phyloP scores from a whole-genome alignment of 1,140 invertebrate genomes.

The Eumeta japonica region DNA sequence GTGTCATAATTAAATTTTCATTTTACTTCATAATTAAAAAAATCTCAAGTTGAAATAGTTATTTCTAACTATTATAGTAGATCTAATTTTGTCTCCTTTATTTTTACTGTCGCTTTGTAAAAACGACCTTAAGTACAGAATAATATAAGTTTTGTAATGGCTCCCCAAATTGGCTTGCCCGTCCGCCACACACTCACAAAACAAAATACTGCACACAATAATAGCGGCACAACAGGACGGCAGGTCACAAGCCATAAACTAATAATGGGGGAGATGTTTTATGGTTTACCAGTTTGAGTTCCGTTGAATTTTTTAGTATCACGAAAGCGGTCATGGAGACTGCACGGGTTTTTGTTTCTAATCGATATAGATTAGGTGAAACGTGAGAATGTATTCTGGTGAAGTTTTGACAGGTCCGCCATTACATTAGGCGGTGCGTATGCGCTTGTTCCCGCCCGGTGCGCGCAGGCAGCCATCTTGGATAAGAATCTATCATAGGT shows the following conservation, averaged over 20 bases:
- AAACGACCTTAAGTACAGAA: no score
- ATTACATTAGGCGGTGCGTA: conserved; percentile 36
- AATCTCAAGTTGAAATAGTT: no score
- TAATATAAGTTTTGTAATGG: conserved; percentile 40
- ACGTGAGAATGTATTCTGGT: not conserved
- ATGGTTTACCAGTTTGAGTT: conserved; percentile 52
- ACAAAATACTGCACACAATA: conserved; percentile 49
- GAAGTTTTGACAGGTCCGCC: not conserved
- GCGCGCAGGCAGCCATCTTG: conserved; percentile 45
- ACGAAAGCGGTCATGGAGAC: conserved; percentile 32
- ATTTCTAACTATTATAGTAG: no score
- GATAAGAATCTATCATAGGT: conserved; percentile 53
- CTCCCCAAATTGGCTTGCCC: conserved; percentile 30
- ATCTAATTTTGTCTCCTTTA: no score
- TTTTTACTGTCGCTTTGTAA: no score
- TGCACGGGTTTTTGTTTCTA: conserved; percentile 23
- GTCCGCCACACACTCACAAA: conserved; percentile 51
- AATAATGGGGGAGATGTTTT: conserved; percentile 59
- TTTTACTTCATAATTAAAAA: no score
- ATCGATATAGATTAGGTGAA: not conserved
- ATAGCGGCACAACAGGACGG: conserved; percentile 46
- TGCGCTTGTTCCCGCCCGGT: conserved; percentile 37
- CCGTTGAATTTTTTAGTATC: conserved; percentile 46
- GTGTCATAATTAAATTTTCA: no score
- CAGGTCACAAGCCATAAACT: conserved; percentile 51